Conservation (phyloP, 2,888 invertebrate genomes). For the Parapristionchus giblindavisi region DNA sequence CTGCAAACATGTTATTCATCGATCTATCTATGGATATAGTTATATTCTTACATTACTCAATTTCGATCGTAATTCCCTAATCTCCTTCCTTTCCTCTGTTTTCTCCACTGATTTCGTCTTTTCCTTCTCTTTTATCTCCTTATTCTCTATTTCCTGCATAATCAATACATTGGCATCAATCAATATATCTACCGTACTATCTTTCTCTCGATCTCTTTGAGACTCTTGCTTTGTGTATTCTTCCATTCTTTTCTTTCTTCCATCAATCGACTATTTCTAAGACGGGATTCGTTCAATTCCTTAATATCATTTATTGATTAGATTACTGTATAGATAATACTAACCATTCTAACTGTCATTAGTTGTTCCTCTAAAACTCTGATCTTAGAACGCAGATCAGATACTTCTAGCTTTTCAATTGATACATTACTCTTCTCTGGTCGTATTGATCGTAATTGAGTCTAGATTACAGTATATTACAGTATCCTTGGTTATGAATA, state of each 20-base stretch:
- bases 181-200: background rate
- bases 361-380: conserved; percentile 28
- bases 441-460: conserved; percentile 23
- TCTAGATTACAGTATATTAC: background rate
- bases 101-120: background rate
- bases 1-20: background rate
- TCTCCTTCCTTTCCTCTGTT: conserved; percentile 13
- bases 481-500: background rate
- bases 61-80: conserved; percentile 17
- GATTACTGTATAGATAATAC: background rate
- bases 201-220: conserved; percentile 2
- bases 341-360: conserved; percentile 26
- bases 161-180: background rate
- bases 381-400: conserved; percentile 28
- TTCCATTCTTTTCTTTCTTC: conserved; percentile 17
- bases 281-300: conserved; percentile 29
- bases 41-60: conserved; percentile 21
- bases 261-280: conserved; percentile 23
- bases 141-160: conserved; percentile 4
- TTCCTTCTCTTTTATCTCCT: background rate
- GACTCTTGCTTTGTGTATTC: background rate
- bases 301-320: background rate
- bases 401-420: background rate
- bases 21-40: background rate
- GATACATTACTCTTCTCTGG: conserved; percentile 4